Evolutionary conservation across 2,113 vertebrate species (phyloP).

Genomic region (Delphinapterus leucas): DNA sequence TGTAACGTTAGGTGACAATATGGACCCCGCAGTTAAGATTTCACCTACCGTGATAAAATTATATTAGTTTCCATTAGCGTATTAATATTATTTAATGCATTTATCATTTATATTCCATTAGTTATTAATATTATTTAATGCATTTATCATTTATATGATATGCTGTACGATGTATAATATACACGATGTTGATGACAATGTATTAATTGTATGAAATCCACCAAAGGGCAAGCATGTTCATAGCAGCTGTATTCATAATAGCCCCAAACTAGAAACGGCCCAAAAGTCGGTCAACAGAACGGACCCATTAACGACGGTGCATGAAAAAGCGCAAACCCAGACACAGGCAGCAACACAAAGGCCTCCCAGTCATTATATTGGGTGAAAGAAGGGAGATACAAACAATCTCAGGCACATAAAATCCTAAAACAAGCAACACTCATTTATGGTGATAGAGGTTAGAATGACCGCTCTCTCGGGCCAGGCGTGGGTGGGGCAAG

Average conservation of each 20-base stretch:
- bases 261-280: background rate
- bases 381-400: background rate
- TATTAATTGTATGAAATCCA: background rate
- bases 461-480: background rate
- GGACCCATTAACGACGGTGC: accelerated
- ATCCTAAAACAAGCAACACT: background rate
- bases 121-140: background rate
- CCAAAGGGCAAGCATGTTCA: background rate
- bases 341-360: accelerated
- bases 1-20: accelerated
- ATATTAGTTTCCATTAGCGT: background rate
- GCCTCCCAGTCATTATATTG: background rate
- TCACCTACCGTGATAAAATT: background rate
- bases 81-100: background rate
- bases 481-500: accelerated
- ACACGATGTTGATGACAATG: background rate
- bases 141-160: background rate
- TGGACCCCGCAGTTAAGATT: background rate
- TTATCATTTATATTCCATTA: no score
- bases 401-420: accelerated
- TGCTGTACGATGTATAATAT: accelerated
- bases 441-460: accelerated
- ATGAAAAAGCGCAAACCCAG: background rate
- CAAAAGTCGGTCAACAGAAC: accelerated
- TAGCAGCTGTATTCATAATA: background rate